Evolutionary conservation across 2,888 invertebrate species (phyloP), one percentile per base, ranked within the genome.

Genomic region (Sarcophaga subvicina): DNA sequence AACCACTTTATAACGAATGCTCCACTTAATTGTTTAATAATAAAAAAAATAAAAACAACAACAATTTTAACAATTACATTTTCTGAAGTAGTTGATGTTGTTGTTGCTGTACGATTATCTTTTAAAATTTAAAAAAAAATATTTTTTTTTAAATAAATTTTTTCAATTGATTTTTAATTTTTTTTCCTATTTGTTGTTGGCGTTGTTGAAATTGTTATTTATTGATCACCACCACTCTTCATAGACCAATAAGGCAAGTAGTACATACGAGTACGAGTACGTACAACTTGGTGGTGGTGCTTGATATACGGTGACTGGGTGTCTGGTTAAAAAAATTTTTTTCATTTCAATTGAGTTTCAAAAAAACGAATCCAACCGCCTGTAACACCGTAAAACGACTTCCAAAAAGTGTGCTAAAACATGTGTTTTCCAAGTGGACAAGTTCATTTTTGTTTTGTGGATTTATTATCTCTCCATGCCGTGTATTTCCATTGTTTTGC

Each of bases 251-350:
- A 75, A 59, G 67, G 75, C 75, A 76, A 83, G 79, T 75, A 22
- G 22, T 22, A 22, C 22, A 22, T 22, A 22, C 22, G 22, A 22
- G 22, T 22, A 22, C 22, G 22, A 20, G 20, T 22, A 37, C 37
- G 10, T 37, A 37, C 37, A 37, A 8, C 10, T 3, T 37, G 37
- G 0, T 37, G 8, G 8, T 37, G 8, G 2, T 54, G 17, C 0
- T 54, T 82, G 63, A 75, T 70, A 67, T 72, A 75, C 77, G 86
- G 86, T 86, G 86, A 86, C 86, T 80, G 64, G 64, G 25, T 86
- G 86, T 86, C 86, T 86, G 80, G 83, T 80, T 79, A 75, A 54
- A 54, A 12, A 54, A 2, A 4, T 54, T 49, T 54, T 37, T 37
- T 73, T 59, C 20, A 64, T 59, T 70, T 79, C 22, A 78, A 67